Evolutionary conservation across 2,113 vertebrate genomes (phyloP).

Genomic region (Pogona vitticeps): DNA sequence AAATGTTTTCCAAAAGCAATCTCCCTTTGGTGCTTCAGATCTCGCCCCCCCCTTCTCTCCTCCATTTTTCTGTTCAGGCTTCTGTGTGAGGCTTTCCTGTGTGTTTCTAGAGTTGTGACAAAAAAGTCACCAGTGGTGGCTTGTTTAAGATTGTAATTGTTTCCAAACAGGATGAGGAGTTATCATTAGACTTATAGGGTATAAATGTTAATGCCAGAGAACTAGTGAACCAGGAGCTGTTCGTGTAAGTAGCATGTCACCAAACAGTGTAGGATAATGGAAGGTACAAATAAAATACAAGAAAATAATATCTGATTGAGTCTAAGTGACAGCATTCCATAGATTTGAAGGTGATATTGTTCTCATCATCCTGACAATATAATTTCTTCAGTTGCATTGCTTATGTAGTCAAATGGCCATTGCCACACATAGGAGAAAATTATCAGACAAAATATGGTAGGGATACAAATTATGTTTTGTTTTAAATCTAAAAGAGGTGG

Average conservation of each 20-base stretch:
- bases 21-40: neutral
- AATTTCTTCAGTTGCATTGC: neutral
- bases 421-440: neutral
- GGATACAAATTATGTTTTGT: too few species aligned
- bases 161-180: too few species aligned
- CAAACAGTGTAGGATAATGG: neutral
- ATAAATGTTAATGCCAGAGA: too few species aligned
- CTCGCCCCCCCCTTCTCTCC: neutral
- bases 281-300: neutral
- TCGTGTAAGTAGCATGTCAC: too few species aligned
- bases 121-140: neutral
- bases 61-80: neutral
- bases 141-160: neutral
- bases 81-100: neutral
- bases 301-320: neutral
- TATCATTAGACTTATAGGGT: too few species aligned
- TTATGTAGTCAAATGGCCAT: neutral
- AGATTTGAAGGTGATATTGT: neutral
- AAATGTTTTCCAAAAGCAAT: conserved; percentile 49
- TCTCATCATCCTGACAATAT: neutral
- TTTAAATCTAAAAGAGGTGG: too few species aligned
- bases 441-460: neutral
- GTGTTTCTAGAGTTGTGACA: neutral
- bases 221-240: too few species aligned
- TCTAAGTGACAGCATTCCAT: neutral